Base-by-base conservation (phyloP, 2,888 invertebrate genomes). In the Hartigia nigra region DNA sequence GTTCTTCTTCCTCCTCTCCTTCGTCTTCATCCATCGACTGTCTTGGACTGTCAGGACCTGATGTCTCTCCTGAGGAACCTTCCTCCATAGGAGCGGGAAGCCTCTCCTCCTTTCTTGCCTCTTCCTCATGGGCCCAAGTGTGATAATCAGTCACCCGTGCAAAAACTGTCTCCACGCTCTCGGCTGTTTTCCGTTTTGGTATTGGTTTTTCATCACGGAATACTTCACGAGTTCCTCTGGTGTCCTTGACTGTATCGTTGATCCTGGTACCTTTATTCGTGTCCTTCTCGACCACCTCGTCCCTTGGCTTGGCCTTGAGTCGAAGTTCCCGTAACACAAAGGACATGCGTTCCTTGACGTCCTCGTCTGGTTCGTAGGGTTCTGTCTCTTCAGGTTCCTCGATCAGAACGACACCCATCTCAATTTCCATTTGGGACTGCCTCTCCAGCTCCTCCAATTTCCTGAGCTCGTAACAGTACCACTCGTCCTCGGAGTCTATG, bases 401-500 rank as follows among this genome's bases (percentile, higher is more conserved):
- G 9, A 93, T 92, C 23, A 95, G 88, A 0, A 94, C 93, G 81
- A 94, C 92, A 39, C 94, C 95, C 90, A 95, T 93, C 83, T 95
- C 91, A 70, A 84, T 86, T 86, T 96, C 95, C 79, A 95, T 85
- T 84, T 95, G 94, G 3, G 95, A 94, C 83, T 95, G 95, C 82
- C 95, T 93, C 91, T 97, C 97, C 92, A 97, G 93, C 91, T 97
- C 96, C 91, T 98, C 97, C 69, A 98, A 92, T 91, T 97, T 97
- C 78, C 96, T 93, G 79, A 97, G 91, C 89, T 98, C 97, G 90
- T 98, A 97, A 86, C 97, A 96, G 87, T 97, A 98, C 96, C 97
- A 98, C 90, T 98, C 97, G 88, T 98, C 98, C 92, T 98, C 98
- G 36, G 97, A 97, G 90, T 98, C 98, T 79, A 98, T 97, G 87